Evolutionary conservation across 2,113 vertebrate species (phyloP).

Genomic region (Microcebus tavaratra): DNA sequence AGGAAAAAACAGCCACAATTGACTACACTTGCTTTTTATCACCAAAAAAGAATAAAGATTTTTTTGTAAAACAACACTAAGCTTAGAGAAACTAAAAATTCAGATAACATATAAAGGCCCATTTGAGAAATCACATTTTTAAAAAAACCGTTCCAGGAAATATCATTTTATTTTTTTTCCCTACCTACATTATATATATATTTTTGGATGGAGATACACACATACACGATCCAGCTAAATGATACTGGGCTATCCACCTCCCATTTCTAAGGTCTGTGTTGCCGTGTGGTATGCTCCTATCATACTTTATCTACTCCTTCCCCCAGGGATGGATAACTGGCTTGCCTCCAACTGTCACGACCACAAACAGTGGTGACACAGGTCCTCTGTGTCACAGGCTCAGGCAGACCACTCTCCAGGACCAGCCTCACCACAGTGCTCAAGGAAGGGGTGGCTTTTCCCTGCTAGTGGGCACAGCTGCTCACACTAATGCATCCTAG

Average conservation of each 20-base stretch:
- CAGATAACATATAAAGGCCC: background rate
- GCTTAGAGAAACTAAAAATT: background rate
- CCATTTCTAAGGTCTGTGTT: background rate
- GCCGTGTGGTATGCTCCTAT: background rate
- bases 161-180: background rate
- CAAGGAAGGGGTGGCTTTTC: accelerated
- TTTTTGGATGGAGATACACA: background rate
- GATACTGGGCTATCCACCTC: background rate
- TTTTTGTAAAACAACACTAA: background rate
- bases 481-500: background rate
- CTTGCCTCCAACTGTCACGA: background rate
- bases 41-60: background rate
- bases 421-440: background rate
- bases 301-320: accelerated
- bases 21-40: background rate
- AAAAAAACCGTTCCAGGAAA: background rate
- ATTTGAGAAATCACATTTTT: background rate
- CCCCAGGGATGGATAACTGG: background rate
- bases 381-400: background rate
- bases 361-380: background rate
- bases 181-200: background rate
- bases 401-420: background rate
- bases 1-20: background rate
- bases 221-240: background rate
- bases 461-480: accelerated